Evolutionary conservation across 2,888 invertebrate genomes (phyloP).

Genomic region (Watsonalla cultraria): DNA sequence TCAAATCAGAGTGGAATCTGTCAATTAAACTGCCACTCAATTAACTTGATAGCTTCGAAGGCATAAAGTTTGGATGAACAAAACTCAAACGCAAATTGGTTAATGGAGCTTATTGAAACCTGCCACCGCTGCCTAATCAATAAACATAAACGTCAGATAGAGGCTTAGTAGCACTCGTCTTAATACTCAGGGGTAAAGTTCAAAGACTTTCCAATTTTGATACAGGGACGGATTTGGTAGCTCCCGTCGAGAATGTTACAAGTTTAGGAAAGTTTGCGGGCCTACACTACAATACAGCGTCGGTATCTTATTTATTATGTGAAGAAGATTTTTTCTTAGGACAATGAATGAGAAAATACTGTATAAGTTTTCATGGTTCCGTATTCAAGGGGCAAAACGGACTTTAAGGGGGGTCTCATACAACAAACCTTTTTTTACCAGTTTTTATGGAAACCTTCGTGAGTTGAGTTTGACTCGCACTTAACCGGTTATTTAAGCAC

Average conservation of each 20-base stretch:
- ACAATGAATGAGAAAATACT: no score
- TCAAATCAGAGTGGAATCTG: slow-evolving; percentile 22
- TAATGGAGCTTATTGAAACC: slow-evolving; percentile 72
- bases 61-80: slow-evolving; percentile 56
- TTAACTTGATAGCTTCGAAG: slow-evolving; percentile 48
- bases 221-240: slow-evolving; percentile 33
- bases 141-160: slow-evolving; percentile 70
- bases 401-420: no score
- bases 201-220: slow-evolving; percentile 61
- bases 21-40: slow-evolving; percentile 42
- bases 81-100: slow-evolving; percentile 65
- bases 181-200: slow-evolving; percentile 60
- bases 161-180: slow-evolving; percentile 49
- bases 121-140: slow-evolving; percentile 62
- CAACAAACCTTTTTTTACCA: no score
- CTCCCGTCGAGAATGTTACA: neutral
- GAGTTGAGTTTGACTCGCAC: no score
- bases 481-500: no score
- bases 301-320: no score
- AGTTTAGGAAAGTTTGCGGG: no score
- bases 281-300: no score
- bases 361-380: no score
- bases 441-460: no score
- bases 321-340: no score
- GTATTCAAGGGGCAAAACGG: no score